Base-by-base conservation (phyloP, 1,140 invertebrate genomes). In the Drosophila chauvacae region DNA sequence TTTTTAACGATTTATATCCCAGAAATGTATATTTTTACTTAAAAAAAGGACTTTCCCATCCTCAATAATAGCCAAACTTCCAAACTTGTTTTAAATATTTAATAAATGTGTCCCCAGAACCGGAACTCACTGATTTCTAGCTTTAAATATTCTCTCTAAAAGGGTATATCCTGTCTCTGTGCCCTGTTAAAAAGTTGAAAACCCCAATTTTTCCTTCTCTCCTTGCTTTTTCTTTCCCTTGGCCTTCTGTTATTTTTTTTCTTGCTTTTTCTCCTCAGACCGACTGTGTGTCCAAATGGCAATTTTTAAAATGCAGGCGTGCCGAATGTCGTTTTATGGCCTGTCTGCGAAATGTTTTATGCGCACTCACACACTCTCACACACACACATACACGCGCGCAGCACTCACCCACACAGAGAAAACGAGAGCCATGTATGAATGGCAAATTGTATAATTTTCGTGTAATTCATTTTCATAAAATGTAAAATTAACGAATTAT, bases 401-500 rank as follows among this genome's bases (percentile, higher is more conserved):
- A 35, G 20, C 1, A 28, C 16, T 9, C n/a, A 13, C 18, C 14
- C 14, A 64, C 45, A 33, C 11, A 50, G 20, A 58, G 30, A 62
- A 26, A 56, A 7, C n/a, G 42, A 50, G 61, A 45, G 41, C 61
- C 44, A 37, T 37, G 71, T 56, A 45, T 61, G 51, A 66, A 73
- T 77, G 63, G 59, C 59, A 79, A 83, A 83, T 75, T 80, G 81
- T 78, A 65, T 71, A 79, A 86, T 76, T 71, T 78, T 66, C 69
- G 51, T 64, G 72, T 73, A 77, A 80, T 84, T 79, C 77, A 78
- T 81, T 90, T 90, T 84, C 74, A 90, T 88, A 70, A 65, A 68
- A 81, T 81, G 73, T 74, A 74, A 85, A 88, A 88, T 88, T 88
- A 90, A 90, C 86, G 85, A 76, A 81, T 85, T 90, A 73, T 88